Evolutionary conservation across 2,113 vertebrate genomes (phyloP), one percentile per base, ranked within the genome.

Genomic region (Notothenia rossii): DNA sequence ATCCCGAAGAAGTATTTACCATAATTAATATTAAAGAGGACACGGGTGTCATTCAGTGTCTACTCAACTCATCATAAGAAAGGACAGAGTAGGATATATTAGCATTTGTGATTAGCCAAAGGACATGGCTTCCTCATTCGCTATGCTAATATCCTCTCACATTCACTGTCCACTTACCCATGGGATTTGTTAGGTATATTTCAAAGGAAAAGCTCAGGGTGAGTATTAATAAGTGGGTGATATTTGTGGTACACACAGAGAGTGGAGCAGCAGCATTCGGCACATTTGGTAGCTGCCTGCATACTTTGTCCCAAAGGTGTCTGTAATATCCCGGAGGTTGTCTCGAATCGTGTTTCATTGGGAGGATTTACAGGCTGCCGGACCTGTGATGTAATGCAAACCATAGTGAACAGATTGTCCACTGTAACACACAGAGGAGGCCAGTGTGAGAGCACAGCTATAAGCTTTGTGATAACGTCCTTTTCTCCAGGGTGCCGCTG

Each of bases 81-180:
- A 87, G 90, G 88, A 95, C 84, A 85, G 49, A 73, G 77, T 54
- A n/a, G 88, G 87, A 88, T 92, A 91, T 73, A 94, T 94, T 94
- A 90, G 81, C 91, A 93, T 94, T 85, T 80, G 45, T 81, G 81
- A 94, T 93, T 84, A 93, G 89, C 92, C 91, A 91, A 79, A 89
- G 77, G 87, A 88, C 80, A 86, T 90, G 75, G 74, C 78, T 83
- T 82, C 60, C 79, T 91, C 74, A 81, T 90, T 91, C n/a, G 18
- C 36, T 87, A 90, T 93, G 91, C 79, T 87, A 90, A 92, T 90
- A 88, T 83, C 58, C 72, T 6, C 46, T 88, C 87, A 80, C 72
- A 66, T 79, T 88, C 77, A 49, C 77, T 66, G 40, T 66, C 82
- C 82, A 53, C 81, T 88, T 61, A 72, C 84, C 84, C 67, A 51